Conservation (phyloP, 2,113 vertebrate species). For the Theristicus caerulescens region DNA sequence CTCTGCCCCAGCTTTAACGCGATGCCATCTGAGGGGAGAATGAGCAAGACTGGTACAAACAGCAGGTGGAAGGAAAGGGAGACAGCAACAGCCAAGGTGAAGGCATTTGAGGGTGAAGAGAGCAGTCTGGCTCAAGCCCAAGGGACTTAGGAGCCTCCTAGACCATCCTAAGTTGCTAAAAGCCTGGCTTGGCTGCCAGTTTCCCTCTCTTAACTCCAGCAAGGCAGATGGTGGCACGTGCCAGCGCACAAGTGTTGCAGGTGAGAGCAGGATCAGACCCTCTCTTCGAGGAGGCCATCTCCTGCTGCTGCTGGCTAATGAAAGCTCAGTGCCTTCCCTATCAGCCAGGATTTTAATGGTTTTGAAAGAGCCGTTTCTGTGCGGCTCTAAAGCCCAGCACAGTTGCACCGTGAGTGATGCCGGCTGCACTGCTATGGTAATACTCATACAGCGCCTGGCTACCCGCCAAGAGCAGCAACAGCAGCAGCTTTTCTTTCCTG, state of each 20-base stretch:
- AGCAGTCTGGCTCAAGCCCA: not conserved
- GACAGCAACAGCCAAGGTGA: not conserved
- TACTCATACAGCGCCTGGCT: slow-evolving; percentile 37
- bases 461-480: slow-evolving; percentile 57
- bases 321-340: not conserved
- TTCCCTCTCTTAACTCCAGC: accelerated
- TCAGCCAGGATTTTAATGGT: not conserved
- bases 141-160: not conserved
- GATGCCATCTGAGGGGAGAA: not conserved
- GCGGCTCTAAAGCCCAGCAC: not conserved
- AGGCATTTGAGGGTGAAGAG: not conserved
- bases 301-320: not conserved
- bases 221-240: accelerated
- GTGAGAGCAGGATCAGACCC: not conserved
- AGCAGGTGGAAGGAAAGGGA: not conserved
- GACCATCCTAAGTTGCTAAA: accelerated
- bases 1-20: not conserved
- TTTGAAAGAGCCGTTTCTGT: not conserved
- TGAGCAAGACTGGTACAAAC: accelerated
- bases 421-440: not conserved
- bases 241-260: accelerated
- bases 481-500: slow-evolving; percentile 66
- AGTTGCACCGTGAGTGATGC: not conserved
- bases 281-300: not conserved
- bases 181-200: not conserved